Percentiles rank a stretch among this genome's conserved stretches.
These are phyloP conservation scores for Ciona savignyi DNA, from an alignment of 23 tunicate genomes.

Conservation along the genomic window DNA sequence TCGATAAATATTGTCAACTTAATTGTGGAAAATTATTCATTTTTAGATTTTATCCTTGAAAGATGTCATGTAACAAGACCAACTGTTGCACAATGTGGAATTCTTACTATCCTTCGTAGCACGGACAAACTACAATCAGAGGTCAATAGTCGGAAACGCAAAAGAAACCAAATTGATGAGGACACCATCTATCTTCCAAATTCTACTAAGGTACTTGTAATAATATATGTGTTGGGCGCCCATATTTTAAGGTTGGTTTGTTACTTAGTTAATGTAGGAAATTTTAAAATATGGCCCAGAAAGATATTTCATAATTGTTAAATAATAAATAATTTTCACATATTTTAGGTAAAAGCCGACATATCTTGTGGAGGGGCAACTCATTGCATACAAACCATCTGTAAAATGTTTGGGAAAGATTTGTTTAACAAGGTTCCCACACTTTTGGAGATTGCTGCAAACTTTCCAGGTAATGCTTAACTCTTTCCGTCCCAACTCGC, in stretches of 20 bases:
- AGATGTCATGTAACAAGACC: background rate
- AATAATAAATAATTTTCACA: too few relatives aligned
- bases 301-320: too few relatives aligned
- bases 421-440: slow-evolving; percentile 39
- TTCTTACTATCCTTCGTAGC: background rate
- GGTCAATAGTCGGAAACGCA: background rate
- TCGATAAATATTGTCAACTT: too few relatives aligned
- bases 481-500: too few relatives aligned
- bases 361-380: slow-evolving; percentile 41
- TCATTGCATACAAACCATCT: slow-evolving; percentile 48
- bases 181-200: background rate
- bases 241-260: too few relatives aligned
- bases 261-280: too few relatives aligned
- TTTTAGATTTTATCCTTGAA: background rate
- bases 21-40: too few relatives aligned
- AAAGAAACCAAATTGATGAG: background rate
- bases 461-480: slow-evolving; percentile 25
- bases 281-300: too few relatives aligned
- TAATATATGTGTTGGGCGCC: too few relatives aligned
- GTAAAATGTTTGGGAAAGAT: slow-evolving; percentile 19
- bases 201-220: background rate
- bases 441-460: slow-evolving; percentile 35
- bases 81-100: background rate
- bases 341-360: background rate
- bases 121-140: background rate